phyloP scores from a whole-genome alignment of 2,113 vertebrate species.

The Brienomyrus brachyistius region DNA sequence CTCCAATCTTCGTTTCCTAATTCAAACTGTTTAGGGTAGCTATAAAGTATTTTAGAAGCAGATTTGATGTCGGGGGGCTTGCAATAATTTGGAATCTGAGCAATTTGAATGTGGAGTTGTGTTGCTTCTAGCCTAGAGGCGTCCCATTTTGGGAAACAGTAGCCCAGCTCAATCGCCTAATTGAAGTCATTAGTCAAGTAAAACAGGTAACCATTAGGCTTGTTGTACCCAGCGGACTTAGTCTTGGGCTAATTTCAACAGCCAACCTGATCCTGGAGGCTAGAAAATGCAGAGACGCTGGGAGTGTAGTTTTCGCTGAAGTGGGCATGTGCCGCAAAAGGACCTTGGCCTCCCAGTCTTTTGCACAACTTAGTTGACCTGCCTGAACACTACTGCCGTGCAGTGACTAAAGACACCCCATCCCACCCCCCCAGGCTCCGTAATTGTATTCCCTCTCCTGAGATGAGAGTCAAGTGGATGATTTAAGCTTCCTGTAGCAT shows the following conservation, averaged over 20 bases:
- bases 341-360: not conserved
- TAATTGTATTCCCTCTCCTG: not conserved
- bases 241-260: not conserved
- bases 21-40: not conserved
- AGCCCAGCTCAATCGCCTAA: conserved; percentile 30
- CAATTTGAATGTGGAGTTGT: not conserved
- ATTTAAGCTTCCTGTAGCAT: not conserved
- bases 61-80: not conserved
- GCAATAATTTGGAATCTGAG: not conserved
- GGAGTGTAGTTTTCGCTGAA: not conserved
- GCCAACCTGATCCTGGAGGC: not conserved
- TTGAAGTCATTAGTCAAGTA: conserved; percentile 34
- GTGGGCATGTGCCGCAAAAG: not conserved
- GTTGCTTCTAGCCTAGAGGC: not conserved
- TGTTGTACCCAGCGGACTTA: conserved; percentile 21
- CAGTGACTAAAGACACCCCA: not conserved
- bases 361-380: not conserved
- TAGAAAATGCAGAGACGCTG: not conserved
- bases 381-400: not conserved
- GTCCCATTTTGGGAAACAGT: not conserved
- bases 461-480: not conserved
- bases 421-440: not conserved
- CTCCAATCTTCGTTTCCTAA: not conserved
- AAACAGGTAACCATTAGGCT: conserved; percentile 28
- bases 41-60: conserved; percentile 3